Evolutionary conservation across 2,797 vertebrate species (phyloP).

Genomic region (Melanotaenia boesemani): DNA sequence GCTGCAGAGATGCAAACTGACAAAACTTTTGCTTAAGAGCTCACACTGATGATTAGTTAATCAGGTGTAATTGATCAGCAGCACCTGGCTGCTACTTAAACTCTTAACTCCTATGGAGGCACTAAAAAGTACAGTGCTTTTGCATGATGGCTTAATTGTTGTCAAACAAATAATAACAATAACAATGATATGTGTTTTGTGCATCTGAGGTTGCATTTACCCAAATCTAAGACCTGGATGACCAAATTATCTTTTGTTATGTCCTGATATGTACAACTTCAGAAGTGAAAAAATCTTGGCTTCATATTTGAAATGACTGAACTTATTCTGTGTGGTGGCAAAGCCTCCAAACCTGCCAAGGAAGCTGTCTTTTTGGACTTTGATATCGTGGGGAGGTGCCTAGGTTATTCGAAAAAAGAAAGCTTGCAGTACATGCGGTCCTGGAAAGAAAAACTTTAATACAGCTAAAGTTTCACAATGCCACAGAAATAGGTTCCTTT

Average conservation of each 20-base stretch:
- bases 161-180: neutral
- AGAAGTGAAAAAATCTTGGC: neutral
- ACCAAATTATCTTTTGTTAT: neutral
- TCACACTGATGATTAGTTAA: neutral
- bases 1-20: too few relatives aligned
- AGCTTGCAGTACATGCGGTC: neutral
- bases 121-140: neutral
- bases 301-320: neutral
- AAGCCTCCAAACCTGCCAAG: neutral
- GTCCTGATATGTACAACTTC: neutral
- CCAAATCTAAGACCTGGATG: neutral
- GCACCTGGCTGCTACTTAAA: neutral
- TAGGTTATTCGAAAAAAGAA: neutral
- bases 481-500: constrained; percentile 9
- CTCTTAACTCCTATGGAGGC: too few relatives aligned
- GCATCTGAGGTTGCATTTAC: neutral
- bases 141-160: neutral
- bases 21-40: neutral
- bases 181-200: neutral
- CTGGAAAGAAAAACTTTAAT: constrained; percentile 3
- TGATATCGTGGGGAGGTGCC: neutral
- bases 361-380: neutral
- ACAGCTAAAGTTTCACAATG: constrained; percentile 13
- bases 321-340: neutral
- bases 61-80: neutral